Percentiles rank a stretch among this genome's conserved stretches.
These are phyloP conservation scores for Melanotaenia trifasciata DNA, from an alignment of 2,797 vertebrate genomes.

Conservation along the genomic window DNA sequence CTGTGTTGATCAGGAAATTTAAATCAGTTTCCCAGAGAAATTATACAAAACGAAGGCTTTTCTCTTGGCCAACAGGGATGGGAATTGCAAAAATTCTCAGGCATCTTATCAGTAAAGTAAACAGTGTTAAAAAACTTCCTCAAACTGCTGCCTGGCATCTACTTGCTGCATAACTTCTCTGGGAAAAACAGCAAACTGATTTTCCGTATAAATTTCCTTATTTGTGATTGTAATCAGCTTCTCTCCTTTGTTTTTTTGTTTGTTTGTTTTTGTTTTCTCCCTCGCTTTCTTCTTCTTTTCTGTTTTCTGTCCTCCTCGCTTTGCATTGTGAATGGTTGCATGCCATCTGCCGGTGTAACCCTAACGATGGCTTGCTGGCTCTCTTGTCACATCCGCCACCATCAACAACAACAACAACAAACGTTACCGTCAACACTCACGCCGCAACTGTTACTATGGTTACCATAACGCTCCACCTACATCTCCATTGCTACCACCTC, in stretches of 20 bases:
- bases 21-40: slow-evolving; percentile 83
- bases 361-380: slow-evolving; percentile 94
- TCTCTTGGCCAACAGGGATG: slow-evolving; percentile 25
- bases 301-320: slow-evolving; percentile 87
- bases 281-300: slow-evolving; percentile 71
- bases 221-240: slow-evolving; percentile 98
- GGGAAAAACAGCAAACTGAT: slow-evolving; percentile 90
- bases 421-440: slow-evolving; percentile 22
- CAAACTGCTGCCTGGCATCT: slow-evolving; percentile 1
- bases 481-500: slow-evolving; percentile 98
- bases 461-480: slow-evolving; percentile 97
- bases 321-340: slow-evolving; percentile 96
- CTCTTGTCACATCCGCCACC: slow-evolving; percentile 90
- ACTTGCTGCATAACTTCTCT: slow-evolving; percentile 80
- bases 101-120: slow-evolving; percentile 16
- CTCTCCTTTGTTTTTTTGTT: slow-evolving; percentile 86
- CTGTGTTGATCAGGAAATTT: slow-evolving; percentile 78
- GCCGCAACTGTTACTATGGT: slow-evolving; percentile 81
- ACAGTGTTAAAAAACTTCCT: not conserved
- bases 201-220: slow-evolving; percentile 92
- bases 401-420: slow-evolving; percentile 50
- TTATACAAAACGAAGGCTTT: slow-evolving; percentile 15
- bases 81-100: slow-evolving; percentile 28
- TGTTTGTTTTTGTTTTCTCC: slow-evolving; percentile 59
- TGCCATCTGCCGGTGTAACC: slow-evolving; percentile 99